A percentile compares a stretch with the other conserved stretches of the same genome.
Conservation (phyloP, 1,140 invertebrate species). For the Penaeus chinensis region DNA sequence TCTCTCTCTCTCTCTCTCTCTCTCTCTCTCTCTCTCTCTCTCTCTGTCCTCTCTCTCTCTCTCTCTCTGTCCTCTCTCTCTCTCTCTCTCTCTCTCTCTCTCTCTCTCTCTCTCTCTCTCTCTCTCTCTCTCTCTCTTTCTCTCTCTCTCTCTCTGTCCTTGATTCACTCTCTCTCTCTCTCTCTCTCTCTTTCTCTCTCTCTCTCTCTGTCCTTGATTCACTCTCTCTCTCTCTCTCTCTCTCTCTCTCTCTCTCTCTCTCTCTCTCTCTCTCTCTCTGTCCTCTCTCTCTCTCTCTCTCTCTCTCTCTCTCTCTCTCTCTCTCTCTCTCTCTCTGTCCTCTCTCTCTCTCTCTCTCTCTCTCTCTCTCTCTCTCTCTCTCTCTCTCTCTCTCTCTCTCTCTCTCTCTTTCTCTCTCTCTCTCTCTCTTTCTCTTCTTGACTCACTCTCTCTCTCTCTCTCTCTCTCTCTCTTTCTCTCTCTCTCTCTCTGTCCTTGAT, state of each 20-base stretch:
- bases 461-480: neutral
- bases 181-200: too few relatives aligned
- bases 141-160: neutral
- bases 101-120: too few relatives aligned
- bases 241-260: too few relatives aligned
- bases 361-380: slow-evolving; percentile 11
- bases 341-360: neutral
- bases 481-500: neutral
- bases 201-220: too few relatives aligned
- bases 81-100: neutral
- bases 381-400: slow-evolving; percentile 20
- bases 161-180: too few relatives aligned
- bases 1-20: neutral
- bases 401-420: slow-evolving; percentile 1
- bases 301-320: neutral
- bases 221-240: too few relatives aligned
- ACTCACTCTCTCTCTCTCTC: too few relatives aligned
- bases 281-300: too few relatives aligned
- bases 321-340: too few relatives aligned
- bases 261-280: too few relatives aligned
- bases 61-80: neutral
- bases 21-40: slow-evolving; percentile 14
- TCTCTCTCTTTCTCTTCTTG: neutral
- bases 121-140: too few relatives aligned
- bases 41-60: slow-evolving; percentile 8